Conservation (phyloP, 2,797 vertebrate genomes). For the Scleropages formosus region DNA sequence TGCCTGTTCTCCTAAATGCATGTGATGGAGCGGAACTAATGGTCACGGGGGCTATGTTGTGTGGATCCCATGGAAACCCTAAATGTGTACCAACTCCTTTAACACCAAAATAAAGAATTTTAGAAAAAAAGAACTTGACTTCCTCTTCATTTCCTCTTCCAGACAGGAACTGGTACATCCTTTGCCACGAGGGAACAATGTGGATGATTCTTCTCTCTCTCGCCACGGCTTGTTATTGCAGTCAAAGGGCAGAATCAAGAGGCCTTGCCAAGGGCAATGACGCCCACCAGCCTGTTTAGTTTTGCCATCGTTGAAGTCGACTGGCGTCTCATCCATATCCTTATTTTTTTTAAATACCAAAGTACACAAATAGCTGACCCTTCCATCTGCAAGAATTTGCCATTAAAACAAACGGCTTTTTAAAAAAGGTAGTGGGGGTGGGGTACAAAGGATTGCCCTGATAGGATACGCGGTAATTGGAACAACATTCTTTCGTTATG, state of each 20-base stretch:
- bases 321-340: constrained; percentile 26
- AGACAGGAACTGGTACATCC: constrained; percentile 14
- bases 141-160: not conserved
- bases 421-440: not conserved
- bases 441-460: not conserved
- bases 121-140: constrained; percentile 14
- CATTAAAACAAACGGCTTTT: constrained; percentile 15
- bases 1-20: not conserved
- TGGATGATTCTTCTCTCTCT: constrained; percentile 13
- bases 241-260: constrained; percentile 30
- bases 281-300: constrained; percentile 2
- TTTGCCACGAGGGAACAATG: constrained; percentile 15
- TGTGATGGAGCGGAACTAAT: not conserved
- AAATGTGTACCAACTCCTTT: constrained; percentile 19
- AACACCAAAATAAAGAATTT: constrained; percentile 24
- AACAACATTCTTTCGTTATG: constrained; percentile 5
- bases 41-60: not conserved
- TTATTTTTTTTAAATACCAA: constrained; percentile 23
- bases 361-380: constrained; percentile 30
- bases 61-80: not conserved
- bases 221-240: constrained; percentile 20
- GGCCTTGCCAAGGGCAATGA: constrained; percentile 17
- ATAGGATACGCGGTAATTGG: not conserved
- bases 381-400: constrained; percentile 14
- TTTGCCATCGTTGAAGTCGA: constrained; percentile 42